phyloP scores from a whole-genome alignment of 2,797 vertebrate species.

The Pangasius mekongensis region DNA sequence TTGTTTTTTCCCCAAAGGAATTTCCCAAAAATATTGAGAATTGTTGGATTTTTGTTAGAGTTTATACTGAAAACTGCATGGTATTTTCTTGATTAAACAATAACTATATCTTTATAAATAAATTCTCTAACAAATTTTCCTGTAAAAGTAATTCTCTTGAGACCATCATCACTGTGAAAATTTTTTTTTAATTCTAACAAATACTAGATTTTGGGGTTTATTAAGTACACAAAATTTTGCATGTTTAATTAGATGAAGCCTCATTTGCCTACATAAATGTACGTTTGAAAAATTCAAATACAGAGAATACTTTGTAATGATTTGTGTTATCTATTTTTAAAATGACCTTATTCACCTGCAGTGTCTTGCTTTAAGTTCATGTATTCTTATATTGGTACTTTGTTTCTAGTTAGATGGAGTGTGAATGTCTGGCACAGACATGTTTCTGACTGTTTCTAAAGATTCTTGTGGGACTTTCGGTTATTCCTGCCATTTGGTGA shows the following conservation, averaged over 20 bases:
- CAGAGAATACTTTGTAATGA: background rate
- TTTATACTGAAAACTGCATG: background rate
- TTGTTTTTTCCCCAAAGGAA: background rate
- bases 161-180: background rate
- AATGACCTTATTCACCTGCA: background rate
- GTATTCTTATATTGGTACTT: background rate
- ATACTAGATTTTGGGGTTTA: no score
- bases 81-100: background rate
- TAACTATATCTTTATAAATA: background rate
- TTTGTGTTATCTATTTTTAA: background rate
- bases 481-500: background rate
- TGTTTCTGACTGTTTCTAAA: constrained; percentile 4
- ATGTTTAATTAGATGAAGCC: background rate
- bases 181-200: no score
- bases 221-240: background rate
- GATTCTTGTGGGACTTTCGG: background rate
- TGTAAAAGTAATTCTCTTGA: background rate
- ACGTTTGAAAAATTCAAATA: background rate
- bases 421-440: background rate
- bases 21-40: background rate
- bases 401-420: background rate
- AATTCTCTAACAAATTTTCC: background rate
- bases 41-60: background rate
- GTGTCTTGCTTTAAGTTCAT: background rate
- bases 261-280: no score